These are phyloP conservation scores for Thecocarcelia acutangulata DNA, from an alignment of 2,888 invertebrate genomes.

Conservation along the genomic window DNA sequence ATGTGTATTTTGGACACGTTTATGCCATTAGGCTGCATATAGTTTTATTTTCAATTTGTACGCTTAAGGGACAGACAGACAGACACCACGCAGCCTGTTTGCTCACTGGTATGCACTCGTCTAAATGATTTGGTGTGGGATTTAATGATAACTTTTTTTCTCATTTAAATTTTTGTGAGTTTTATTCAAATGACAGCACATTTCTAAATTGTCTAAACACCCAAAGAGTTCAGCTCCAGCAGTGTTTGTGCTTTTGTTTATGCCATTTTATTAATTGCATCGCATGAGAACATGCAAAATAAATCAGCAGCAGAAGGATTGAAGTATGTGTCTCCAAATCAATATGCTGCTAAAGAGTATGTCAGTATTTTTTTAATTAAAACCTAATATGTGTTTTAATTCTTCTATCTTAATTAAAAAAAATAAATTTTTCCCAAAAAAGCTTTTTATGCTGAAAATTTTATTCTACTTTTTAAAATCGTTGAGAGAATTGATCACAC, in stretches of 20 bases:
- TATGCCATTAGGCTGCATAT: slow-evolving; percentile 61
- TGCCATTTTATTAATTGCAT: slow-evolving; percentile 32
- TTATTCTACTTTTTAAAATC: no score
- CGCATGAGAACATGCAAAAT: slow-evolving; percentile 45
- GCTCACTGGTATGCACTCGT: slow-evolving; percentile 2
- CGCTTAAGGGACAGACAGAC: slow-evolving; percentile 22
- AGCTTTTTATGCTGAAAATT: no score
- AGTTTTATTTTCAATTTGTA: slow-evolving; percentile 43
- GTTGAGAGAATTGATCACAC: no score
- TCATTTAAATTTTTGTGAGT: slow-evolving; percentile 1
- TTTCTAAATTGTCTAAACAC: slow-evolving; percentile 32
- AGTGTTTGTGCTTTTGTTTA: not conserved
- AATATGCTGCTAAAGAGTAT: not conserved
- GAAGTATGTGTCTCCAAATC: not conserved
- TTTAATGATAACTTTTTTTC: slow-evolving; percentile 30
- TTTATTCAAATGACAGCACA: slow-evolving; percentile 34
- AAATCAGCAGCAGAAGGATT: slow-evolving; percentile 5
- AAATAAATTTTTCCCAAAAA: no score
- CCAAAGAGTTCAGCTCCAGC: slow-evolving; percentile 5
- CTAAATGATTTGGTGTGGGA: slow-evolving; percentile 48
- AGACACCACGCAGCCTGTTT: no score
- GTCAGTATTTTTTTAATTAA: no score
- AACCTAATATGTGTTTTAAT: no score
- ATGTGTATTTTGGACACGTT: slow-evolving; percentile 61
- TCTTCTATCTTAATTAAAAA: not conserved